Percentiles rank a stretch among this genome's conserved stretches.
phyloP scores from a whole-genome alignment of 2,888 invertebrate genomes.

The Drosophila fulvimacula region DNA sequence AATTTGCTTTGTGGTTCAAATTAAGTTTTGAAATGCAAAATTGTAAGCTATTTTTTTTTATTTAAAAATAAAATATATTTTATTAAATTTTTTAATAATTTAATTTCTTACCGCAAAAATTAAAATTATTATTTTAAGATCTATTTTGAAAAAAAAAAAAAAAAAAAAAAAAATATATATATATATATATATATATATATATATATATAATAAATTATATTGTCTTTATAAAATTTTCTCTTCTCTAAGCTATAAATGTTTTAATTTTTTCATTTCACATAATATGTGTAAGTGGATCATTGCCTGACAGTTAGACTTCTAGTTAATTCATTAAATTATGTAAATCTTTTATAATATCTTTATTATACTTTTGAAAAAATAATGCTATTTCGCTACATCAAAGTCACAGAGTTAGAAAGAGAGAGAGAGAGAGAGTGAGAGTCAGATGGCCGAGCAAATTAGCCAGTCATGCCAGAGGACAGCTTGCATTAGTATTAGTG shows the following conservation, averaged over 20 bases:
- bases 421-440: background rate
- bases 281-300: background rate
- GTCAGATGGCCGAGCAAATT: slow-evolving; percentile 39
- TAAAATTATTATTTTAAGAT: too few relatives aligned
- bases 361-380: slow-evolving; percentile 8
- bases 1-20: too few relatives aligned
- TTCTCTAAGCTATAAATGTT: too few relatives aligned
- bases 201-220: too few relatives aligned
- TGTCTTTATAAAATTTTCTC: background rate
- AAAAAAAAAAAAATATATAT: background rate
- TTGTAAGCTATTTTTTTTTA: too few relatives aligned
- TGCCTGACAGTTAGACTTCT: background rate
- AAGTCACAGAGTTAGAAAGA: background rate
- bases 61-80: too few relatives aligned
- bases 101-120: too few relatives aligned
- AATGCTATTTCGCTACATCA: background rate
- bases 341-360: slow-evolving; percentile 30
- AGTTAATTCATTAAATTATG: slow-evolving; percentile 18
- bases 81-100: too few relatives aligned
- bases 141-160: too few relatives aligned
- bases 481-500: slow-evolving; percentile 20
- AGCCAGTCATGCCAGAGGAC: slow-evolving; percentile 35
- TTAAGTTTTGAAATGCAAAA: too few relatives aligned
- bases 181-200: background rate
- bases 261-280: background rate